These are phyloP conservation scores for Silurus glanis DNA, from an alignment of 2,113 vertebrate genomes.

Conservation along the genomic window DNA sequence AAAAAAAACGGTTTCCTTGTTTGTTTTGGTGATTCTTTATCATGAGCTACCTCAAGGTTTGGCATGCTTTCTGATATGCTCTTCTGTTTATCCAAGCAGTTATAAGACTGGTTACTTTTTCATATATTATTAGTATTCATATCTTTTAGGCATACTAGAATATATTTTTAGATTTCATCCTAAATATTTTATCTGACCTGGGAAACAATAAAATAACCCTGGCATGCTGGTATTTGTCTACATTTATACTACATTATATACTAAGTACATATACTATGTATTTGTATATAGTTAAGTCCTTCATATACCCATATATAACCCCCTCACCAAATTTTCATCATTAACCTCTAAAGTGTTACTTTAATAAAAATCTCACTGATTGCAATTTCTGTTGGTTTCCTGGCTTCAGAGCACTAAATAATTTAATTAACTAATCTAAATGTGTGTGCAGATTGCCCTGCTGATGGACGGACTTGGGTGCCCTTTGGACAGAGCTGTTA, in stretches of 20 bases:
- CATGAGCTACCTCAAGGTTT: neutral
- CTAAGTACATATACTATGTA: neutral
- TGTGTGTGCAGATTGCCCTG: slow-evolving; percentile 70
- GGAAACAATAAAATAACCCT: neutral
- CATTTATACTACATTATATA: neutral
- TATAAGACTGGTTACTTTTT: neutral
- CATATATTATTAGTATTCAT: neutral
- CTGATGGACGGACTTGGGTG: slow-evolving; percentile 75
- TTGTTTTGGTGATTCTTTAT: neutral
- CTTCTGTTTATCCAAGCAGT: neutral
- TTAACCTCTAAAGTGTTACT: neutral
- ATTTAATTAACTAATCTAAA: neutral
- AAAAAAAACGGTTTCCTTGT: neutral
- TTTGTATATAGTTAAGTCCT: neutral
- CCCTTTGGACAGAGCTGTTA: slow-evolving; percentile 67
- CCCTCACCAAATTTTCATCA: neutral
- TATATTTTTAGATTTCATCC: neutral
- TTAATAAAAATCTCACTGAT: neutral
- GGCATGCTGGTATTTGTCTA: neutral
- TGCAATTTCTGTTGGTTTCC: slow-evolving; percentile 13
- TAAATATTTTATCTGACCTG: neutral
- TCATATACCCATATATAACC: neutral
- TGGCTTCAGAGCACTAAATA: neutral
- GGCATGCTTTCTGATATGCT: neutral
- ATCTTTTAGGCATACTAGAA: neutral